Percentiles rank a stretch among this genome's conserved stretches.
These are phyloP conservation scores for Drosophila neocordata DNA, from an alignment of 1,140 invertebrate genomes.

Conservation along the genomic window DNA sequence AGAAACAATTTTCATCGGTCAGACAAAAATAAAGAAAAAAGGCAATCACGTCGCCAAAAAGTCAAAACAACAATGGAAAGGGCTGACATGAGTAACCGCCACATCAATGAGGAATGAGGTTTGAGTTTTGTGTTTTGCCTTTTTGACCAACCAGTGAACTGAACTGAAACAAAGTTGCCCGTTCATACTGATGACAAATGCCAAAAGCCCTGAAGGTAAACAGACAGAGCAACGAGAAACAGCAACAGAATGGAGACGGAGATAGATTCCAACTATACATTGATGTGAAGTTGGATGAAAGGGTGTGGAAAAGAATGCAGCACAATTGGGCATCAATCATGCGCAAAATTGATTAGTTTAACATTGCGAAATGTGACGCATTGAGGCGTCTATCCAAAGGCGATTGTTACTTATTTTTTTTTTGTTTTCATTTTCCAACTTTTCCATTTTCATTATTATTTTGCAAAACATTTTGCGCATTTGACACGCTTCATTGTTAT, in stretches of 20 bases:
- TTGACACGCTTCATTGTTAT: constrained; percentile 61
- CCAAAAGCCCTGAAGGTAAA: constrained; percentile 14
- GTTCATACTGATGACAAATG: constrained; percentile 44
- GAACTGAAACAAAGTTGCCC: constrained; percentile 55
- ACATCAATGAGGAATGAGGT: constrained; percentile 6
- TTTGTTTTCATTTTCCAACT: not conserved
- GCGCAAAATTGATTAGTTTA: constrained; percentile 77
- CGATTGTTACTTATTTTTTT: not conserved
- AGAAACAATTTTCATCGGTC: constrained; percentile 32
- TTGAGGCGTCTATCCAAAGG: constrained; percentile 11
- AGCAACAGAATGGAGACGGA: not conserved
- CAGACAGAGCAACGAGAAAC: not conserved
- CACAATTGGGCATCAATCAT: constrained; percentile 79
- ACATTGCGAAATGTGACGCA: constrained; percentile 39
- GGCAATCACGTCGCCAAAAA: constrained; percentile 61
- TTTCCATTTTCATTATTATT: constrained; percentile 6
- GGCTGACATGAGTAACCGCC: constrained; percentile 36
- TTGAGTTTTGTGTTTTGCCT: constrained; percentile 53
- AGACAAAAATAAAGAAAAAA: no score
- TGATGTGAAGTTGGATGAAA: not conserved
- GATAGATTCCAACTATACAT: not conserved
- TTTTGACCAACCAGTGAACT: constrained; percentile 50
- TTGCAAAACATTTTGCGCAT: constrained; percentile 48
- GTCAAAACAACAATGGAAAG: constrained; percentile 50
- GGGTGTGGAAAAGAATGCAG: constrained; percentile 64